Evolutionary conservation across 23 tunicate species (phyloP), one percentile per base, ranked within the genome.

Genomic region (Trididemnum nubilum): DNA sequence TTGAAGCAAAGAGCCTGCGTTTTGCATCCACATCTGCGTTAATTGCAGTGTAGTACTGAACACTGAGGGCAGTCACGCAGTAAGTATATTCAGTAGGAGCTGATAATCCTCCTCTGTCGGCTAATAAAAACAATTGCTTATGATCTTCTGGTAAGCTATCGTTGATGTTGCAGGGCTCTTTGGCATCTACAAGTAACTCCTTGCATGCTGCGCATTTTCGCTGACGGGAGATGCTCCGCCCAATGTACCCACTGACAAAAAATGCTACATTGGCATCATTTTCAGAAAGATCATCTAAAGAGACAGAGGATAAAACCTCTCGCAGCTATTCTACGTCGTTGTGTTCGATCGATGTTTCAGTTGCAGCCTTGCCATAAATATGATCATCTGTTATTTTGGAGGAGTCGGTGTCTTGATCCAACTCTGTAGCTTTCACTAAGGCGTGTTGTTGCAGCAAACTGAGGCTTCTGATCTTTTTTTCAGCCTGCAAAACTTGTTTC

Each of bases 181-280:
- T n/a, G n/a, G 7, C 28, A 15, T 63, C 7, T 7, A 63, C 69
- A 21, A 63, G 25, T 4, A 63, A 15, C n/a, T 70, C 12, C 40
- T 70, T 70, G 76, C 76, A 70, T 9, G 40, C 76, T 28, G 40
- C 30, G 76, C 76, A 70, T 33, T 32, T 29, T 70, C 76, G 30
- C 12, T 15, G 39, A 29, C 76, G 40, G 32, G 76, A 70, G 5
- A 70, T 32, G 40, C 76, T 70, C 12, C 40, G 76, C 23, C 76
- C 37, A 70, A 70, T 70, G 40, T 70, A 70, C 3, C 76, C 76
- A 70, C 76, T 70, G 15, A 70, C 18, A 32, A 70, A 70, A 33
- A 28, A 70, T 15, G 76, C 32, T 32, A 70, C 40, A 34, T 29
- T 32, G 32, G 76, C 38, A 70, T 70, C 76, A 30, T 70, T 33